Base-by-base conservation (phyloP, 2,797 vertebrate species). In the Helicolenus hilgendorfi region DNA sequence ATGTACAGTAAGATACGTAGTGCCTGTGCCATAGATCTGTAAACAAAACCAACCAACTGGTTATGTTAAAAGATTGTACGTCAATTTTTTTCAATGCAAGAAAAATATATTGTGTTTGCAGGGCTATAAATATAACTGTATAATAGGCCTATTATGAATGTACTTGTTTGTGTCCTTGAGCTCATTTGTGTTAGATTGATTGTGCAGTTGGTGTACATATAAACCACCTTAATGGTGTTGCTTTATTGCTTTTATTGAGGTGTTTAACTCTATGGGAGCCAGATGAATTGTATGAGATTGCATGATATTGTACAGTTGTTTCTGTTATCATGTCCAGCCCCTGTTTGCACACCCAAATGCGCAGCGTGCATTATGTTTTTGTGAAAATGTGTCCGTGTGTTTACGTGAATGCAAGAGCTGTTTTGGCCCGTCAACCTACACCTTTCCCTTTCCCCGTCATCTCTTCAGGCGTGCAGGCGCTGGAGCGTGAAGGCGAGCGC, bases 391-490 rank as follows among this genome's bases (percentile, higher is more conserved):
- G 76, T 49, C 63, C 26, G 24, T 70, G 71, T 72, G 82, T 84
- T 80, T 85, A 79, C n/a, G 24, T 80, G 70, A 85, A 92, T 90
- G 84, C 81, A 67, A 70, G 78, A 86, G 87, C 84, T 91, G 90
- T 91, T 90, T 84, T 79, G 67, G 87, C 81, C 89, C 74, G 89
- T 94, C 95, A 95, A 83, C 92, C 89, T 83, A 92, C 93, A 97
- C 95, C 96, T 95, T 94, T 87, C 90, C 87, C 72, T 96, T 94
- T 93, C 86, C 85, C 92, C 93, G 94, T 96, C 95, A 93, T 94
- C 87, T 88, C 89, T 84, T 87, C 83, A 87, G 90, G 89, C 89
- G 33, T 83, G 93, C 86, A 73, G 71, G 84, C 89, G 7, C 71
- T 59, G 80, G 89, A 95, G 95, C 89, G 64, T 94, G 94, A 93